A percentile compares a stretch with the other conserved stretches of the same genome.
Conservation (phyloP, 2,113 vertebrate species). For the Varanus salvator region DNA sequence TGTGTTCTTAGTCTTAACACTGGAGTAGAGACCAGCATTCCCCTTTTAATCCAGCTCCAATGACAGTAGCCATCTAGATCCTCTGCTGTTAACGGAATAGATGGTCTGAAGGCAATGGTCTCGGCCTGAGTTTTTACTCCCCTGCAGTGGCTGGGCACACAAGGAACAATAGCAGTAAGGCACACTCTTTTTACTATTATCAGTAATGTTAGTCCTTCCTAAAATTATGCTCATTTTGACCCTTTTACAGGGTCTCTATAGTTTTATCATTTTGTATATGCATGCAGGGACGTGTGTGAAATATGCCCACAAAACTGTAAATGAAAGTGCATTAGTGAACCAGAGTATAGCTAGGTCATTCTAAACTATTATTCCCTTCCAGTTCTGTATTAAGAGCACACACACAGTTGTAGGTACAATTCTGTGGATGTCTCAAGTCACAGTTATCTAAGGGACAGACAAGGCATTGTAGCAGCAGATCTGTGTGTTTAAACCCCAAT, state of each 20-base stretch:
- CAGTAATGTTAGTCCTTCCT: neutral
- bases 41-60: neutral
- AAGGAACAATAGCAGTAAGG: too few species aligned
- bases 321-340: neutral
- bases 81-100: neutral
- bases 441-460: neutral
- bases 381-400: neutral
- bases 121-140: neutral
- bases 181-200: neutral
- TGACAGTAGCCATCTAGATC: neutral
- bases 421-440: neutral
- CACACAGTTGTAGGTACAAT: too few species aligned
- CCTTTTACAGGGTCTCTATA: neutral
- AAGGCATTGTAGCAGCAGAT: neutral
- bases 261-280: neutral
- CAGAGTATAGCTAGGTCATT: neutral
- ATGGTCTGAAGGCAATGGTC: neutral
- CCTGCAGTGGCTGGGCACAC: too few species aligned
- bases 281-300: neutral
- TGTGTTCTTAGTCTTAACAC: neutral
- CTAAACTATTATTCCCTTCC: neutral
- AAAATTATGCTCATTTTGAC: neutral
- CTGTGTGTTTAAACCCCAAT: neutral
- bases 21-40: neutral
- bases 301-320: too few species aligned